These are phyloP conservation scores for Pungitius pungitius DNA, from an alignment of 2,113 vertebrate species.

Conservation along the genomic window DNA sequence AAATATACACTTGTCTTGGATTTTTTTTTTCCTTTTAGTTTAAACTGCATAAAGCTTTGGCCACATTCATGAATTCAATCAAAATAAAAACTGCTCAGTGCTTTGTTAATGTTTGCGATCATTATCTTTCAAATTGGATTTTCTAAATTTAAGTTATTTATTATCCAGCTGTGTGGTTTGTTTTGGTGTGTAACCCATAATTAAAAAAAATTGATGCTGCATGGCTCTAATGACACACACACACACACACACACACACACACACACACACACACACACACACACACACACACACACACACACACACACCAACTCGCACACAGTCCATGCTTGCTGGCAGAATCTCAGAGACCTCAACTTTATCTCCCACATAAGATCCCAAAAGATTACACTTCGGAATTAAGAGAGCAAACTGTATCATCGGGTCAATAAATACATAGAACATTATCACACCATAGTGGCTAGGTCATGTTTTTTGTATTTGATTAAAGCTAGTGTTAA, in stretches of 20 bases:
- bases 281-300: slow-evolving; percentile 53
- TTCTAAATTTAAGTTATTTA: slow-evolving; percentile 68
- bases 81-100: slow-evolving; percentile 88
- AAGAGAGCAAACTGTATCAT: slow-evolving; percentile 71
- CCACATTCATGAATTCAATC: slow-evolving; percentile 92
- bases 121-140: slow-evolving; percentile 67
- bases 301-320: slow-evolving; percentile 57
- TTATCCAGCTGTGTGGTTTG: slow-evolving; percentile 79
- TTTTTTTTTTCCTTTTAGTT: slow-evolving; percentile 80
- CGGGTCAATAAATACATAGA: slow-evolving; percentile 76
- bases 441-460: slow-evolving; percentile 82
- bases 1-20: slow-evolving; percentile 82
- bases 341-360: slow-evolving; percentile 67
- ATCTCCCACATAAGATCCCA: slow-evolving; percentile 73
- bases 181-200: slow-evolving; percentile 81
- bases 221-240: slow-evolving; percentile 70
- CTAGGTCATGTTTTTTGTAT: slow-evolving; percentile 76
- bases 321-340: slow-evolving; percentile 81
- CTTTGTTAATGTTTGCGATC: slow-evolving; percentile 76
- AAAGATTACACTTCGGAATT: slow-evolving; percentile 81
- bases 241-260: slow-evolving; percentile 42
- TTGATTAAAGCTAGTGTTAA: slow-evolving; percentile 91
- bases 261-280: slow-evolving; percentile 40
- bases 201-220: slow-evolving; percentile 72
- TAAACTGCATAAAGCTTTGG: slow-evolving; percentile 93